phyloP scores from a whole-genome alignment of 2,888 invertebrate species.

The Ophonus ardosiacus region DNA sequence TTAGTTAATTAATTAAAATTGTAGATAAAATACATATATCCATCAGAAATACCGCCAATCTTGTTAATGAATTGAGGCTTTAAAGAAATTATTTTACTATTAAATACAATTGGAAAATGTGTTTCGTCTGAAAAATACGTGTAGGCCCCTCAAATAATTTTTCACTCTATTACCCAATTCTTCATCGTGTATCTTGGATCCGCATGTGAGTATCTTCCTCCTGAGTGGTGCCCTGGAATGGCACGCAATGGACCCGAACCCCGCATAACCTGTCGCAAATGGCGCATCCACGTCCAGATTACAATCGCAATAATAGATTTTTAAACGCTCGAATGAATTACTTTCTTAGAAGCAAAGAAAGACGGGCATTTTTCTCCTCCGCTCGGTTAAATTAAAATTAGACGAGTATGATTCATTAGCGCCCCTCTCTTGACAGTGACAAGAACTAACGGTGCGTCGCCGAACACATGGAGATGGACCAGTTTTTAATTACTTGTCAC shows the following conservation, averaged over 20 bases:
- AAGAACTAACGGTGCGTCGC: conserved; percentile 55
- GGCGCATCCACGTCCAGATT: conserved; percentile 49
- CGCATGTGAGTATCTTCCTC: not conserved
- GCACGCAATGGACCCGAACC: conserved; percentile 23
- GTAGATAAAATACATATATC: too few relatives aligned
- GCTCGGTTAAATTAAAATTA: conserved; percentile 62
- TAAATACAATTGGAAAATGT: not conserved
- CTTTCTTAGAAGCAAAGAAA: conserved; percentile 56
- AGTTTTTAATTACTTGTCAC: conserved; percentile 63
- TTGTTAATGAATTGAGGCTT: too few relatives aligned
- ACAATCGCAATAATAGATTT: conserved; percentile 63
- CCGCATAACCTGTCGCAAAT: conserved; percentile 47
- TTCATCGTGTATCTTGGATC: not conserved
- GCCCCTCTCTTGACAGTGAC: conserved; percentile 57
- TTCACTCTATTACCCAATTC: not conserved
- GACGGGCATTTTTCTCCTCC: conserved; percentile 41
- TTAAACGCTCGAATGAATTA: conserved; percentile 61
- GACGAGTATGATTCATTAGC: conserved; percentile 62
- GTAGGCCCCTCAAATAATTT: not conserved
- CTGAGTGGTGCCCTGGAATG: conserved; percentile 3
- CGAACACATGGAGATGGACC: conserved; percentile 56
- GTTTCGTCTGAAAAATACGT: not conserved
- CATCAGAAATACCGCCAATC: too few relatives aligned
- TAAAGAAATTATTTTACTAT: too few relatives aligned
- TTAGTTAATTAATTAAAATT: too few relatives aligned